These are phyloP conservation scores for Onychomys leucogaster DNA, from an alignment of 2,797 vertebrate genomes.

Conservation along the genomic window DNA sequence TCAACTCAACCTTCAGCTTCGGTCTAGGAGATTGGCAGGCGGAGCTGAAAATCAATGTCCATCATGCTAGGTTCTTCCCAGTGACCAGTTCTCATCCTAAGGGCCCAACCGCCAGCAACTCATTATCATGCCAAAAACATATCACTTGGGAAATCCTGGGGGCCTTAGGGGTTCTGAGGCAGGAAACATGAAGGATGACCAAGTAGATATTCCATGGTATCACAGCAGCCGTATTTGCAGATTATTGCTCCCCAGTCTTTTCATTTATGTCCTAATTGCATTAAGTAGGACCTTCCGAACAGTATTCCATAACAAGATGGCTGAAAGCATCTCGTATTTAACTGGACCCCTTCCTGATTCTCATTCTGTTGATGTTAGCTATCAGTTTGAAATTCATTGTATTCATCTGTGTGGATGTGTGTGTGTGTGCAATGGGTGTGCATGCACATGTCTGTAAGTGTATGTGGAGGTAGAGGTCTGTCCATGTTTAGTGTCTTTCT, in stretches of 20 bases:
- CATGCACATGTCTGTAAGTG: not conserved
- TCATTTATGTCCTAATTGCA: not conserved
- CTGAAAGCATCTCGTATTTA: not conserved
- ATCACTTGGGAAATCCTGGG: not conserved
- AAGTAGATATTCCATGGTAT: not conserved
- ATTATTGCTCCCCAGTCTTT: not conserved
- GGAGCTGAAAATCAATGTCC: not conserved
- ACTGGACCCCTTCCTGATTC: not conserved
- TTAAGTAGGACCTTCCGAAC: conserved; percentile 42
- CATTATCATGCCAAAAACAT: not conserved
- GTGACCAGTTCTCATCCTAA: not conserved
- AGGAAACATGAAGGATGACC: not conserved
- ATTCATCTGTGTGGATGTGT: not conserved
- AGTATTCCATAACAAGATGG: not conserved
- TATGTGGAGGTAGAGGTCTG: not conserved
- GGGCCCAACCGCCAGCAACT: not conserved
- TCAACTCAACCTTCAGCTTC: not conserved
- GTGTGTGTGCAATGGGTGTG: not conserved
- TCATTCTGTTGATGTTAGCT: not conserved
- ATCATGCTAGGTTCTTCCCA: not conserved
- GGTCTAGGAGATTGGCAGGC: not conserved
- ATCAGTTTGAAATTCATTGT: not conserved
- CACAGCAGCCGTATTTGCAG: not conserved
- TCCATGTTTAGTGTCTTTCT: not conserved
- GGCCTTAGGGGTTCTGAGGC: not conserved